A percentile compares a stretch with the other conserved stretches of the same genome.
Conservation (phyloP, 53 echinoderm and acorn worm species). For the Paracentrotus lividus region DNA sequence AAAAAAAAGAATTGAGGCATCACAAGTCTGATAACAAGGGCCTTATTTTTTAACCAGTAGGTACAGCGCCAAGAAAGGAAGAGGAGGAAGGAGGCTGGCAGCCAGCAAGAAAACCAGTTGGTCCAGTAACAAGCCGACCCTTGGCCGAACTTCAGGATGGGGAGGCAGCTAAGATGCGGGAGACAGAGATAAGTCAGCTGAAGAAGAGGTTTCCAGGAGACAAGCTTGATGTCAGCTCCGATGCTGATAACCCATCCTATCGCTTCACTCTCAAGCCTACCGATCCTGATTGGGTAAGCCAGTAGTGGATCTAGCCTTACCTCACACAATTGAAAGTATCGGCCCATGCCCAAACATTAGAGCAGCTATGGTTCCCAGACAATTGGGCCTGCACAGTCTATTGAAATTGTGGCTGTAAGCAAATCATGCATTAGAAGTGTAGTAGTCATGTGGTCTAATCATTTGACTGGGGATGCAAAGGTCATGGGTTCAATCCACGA, state of each 20-base stretch:
- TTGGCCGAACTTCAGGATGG: conserved; percentile 77
- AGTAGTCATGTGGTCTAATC: too few species aligned
- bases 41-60: not conserved
- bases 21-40: too few species aligned
- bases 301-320: not conserved
- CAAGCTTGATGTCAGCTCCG: conserved; percentile 60
- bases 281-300: conserved; percentile 95
- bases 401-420: too few species aligned
- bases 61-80: not conserved
- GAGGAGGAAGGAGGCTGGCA: conserved; percentile 47
- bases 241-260: conserved; percentile 73
- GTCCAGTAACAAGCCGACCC: conserved; percentile 39
- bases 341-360: too few species aligned
- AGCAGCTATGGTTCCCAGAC: too few species aligned
- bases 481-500: too few species aligned
- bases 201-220: conserved; percentile 82
- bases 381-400: too few species aligned
- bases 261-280: conserved; percentile 83
- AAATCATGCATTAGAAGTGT: too few species aligned
- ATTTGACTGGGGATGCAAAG: too few species aligned
- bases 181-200: conserved; percentile 86
- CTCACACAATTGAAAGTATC: too few species aligned
- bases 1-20: too few species aligned
- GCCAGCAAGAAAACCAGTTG: conserved; percentile 24
- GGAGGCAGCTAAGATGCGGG: conserved; percentile 75